phyloP scores from a whole-genome alignment of 1,140 invertebrate genomes.

The Euwallacea fornicatus region DNA sequence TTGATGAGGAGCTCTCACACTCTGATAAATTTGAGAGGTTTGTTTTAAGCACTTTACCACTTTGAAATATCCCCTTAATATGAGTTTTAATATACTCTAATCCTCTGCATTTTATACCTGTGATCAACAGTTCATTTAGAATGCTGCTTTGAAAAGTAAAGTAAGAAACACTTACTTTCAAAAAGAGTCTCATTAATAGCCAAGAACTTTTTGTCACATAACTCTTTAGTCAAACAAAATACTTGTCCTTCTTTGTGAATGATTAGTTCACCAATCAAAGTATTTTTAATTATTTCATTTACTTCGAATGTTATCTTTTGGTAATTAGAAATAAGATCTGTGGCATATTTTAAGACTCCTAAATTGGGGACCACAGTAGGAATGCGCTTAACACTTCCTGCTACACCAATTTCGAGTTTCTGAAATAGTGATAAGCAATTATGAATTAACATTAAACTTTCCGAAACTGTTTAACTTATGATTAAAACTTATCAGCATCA shows the following conservation, averaged over 20 bases:
- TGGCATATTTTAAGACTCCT: conserved; percentile 4
- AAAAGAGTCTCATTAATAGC: conserved; percentile 29
- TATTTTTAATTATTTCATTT: conserved; percentile 22
- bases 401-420: conserved; percentile 17
- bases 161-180: conserved; percentile 10
- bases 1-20: no score
- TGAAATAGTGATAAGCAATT: conserved; percentile 14
- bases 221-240: conserved; percentile 24
- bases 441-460: no score
- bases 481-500: no score
- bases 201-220: conserved; percentile 32
- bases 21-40: no score
- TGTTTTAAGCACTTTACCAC: no score
- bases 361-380: conserved; percentile 17
- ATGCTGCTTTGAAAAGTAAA: not conserved
- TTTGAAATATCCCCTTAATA: conserved; percentile 12
- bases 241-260: conserved; percentile 25
- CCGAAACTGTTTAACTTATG: no score
- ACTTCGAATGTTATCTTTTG: conserved; percentile 21
- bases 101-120: conserved; percentile 23
- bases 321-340: conserved; percentile 28
- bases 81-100: conserved; percentile 33
- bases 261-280: conserved; percentile 39
- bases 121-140: not conserved
- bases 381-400: conserved; percentile 12